phyloP scores from a whole-genome alignment of 2,888 invertebrate species.

The Charanyca ferruginea region DNA sequence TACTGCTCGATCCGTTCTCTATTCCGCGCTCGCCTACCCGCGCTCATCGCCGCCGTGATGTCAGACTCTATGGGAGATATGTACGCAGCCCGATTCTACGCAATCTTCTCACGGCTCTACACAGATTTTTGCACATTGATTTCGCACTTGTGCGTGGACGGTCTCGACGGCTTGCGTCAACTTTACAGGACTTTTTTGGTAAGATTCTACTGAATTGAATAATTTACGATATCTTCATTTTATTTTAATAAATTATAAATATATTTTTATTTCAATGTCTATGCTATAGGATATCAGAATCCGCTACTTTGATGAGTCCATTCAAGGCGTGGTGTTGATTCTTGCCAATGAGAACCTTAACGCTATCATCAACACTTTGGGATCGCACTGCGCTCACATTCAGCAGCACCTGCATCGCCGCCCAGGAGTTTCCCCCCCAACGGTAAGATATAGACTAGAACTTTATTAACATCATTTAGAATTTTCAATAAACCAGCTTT shows the following conservation, averaged over 20 bases:
- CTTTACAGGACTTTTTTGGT: conserved; percentile 73
- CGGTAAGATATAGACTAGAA: conserved; percentile 55
- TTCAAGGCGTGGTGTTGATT: conserved; percentile 56
- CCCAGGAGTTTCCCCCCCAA: conserved; percentile 25
- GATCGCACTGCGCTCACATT: conserved; percentile 60
- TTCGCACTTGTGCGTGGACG: conserved; percentile 70
- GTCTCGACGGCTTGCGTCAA: conserved; percentile 68
- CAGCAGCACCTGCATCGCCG: conserved; percentile 65
- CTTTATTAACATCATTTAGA: no score
- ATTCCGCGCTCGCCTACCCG: conserved; percentile 74
- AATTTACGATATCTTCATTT: neutral
- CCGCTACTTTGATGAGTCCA: conserved; percentile 56
- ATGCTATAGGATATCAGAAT: conserved; percentile 58
- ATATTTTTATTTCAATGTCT: neutral
- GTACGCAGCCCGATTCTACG: conserved; percentile 75
- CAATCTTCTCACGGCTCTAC: conserved; percentile 73
- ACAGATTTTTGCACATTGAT: conserved; percentile 77
- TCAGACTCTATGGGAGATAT: conserved; percentile 66
- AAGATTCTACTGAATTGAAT: conserved; percentile 42
- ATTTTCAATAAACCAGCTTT: no score
- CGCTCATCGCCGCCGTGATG: conserved; percentile 73
- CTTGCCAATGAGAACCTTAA: conserved; percentile 66
- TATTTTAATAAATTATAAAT: neutral
- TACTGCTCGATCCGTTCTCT: conserved; percentile 70
- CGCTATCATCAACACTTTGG: conserved; percentile 59